Conservation (phyloP, 35 echinoderm and acorn worm species). For the Chiridota heheva region DNA sequence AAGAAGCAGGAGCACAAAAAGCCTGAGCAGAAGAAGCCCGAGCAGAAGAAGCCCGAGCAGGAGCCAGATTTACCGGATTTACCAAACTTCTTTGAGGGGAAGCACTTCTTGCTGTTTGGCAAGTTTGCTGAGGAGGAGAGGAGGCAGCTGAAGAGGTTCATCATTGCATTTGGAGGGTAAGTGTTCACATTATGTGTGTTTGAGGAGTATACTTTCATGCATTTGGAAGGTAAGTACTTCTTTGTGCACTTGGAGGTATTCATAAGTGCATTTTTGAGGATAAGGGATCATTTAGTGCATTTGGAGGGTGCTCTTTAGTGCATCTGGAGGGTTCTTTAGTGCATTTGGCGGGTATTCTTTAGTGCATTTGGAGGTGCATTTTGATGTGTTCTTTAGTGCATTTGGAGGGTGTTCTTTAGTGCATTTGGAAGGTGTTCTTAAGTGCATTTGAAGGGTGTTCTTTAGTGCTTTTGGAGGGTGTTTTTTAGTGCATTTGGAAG, state of each 20-base stretch:
- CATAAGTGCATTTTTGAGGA: background rate
- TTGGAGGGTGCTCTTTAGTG: background rate
- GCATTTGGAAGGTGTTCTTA: too few species aligned
- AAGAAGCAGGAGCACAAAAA: background rate
- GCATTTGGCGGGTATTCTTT: background rate
- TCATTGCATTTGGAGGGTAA: constrained; percentile 87
- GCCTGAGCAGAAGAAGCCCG: too few species aligned
- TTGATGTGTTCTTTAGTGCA: too few species aligned
- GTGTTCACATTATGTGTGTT: constrained; percentile 1
- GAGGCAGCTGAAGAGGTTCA: constrained; percentile 69
- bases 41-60: too few species aligned
- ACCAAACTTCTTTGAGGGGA: constrained; percentile 73
- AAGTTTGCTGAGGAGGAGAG: constrained; percentile 75
- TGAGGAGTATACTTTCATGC: background rate
- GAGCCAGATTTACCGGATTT: constrained; percentile 65
- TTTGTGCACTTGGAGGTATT: background rate
- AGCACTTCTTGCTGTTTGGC: constrained; percentile 81
- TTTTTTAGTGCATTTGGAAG: too few species aligned
- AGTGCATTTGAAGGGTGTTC: too few species aligned
- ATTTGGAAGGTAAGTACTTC: background rate
- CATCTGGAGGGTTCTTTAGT: background rate
- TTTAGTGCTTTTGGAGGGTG: too few species aligned
- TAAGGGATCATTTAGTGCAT: background rate
- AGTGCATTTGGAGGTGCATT: background rate
- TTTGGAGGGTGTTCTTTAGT: too few species aligned